These are phyloP conservation scores for Gymnothorax reevesii DNA, from an alignment of 2,797 vertebrate genomes.

Conservation along the genomic window DNA sequence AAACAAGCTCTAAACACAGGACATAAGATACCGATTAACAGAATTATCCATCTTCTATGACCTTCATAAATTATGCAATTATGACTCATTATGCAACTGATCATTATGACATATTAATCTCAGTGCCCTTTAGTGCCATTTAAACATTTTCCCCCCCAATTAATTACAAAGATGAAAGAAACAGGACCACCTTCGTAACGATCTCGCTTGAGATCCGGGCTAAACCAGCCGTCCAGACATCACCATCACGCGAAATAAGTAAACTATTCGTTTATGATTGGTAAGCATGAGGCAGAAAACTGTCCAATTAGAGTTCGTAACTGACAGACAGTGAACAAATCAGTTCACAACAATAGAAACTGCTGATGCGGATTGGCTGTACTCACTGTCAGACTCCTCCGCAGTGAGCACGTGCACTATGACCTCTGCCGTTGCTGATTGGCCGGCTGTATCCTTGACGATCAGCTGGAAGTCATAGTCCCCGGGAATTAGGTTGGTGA, in stretches of 20 bases:
- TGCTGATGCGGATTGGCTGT: neutral
- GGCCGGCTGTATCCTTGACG: conserved; percentile 67
- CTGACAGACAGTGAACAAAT: neutral
- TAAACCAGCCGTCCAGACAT: neutral
- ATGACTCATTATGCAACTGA: neutral
- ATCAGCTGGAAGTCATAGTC: conserved; percentile 78
- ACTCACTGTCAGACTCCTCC: conserved; percentile 75
- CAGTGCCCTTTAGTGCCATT: neutral
- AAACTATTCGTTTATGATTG: neutral
- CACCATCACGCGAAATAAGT: neutral
- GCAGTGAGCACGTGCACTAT: conserved; percentile 75
- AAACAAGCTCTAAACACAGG: neutral
- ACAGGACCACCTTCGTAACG: neutral
- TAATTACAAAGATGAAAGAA: neutral
- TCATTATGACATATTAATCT: neutral
- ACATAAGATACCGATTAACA: neutral
- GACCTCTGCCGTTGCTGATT: conserved; percentile 63
- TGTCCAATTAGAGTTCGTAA: neutral
- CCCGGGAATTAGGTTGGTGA: conserved; percentile 76
- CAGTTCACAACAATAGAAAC: no score
- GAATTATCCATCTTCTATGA: neutral
- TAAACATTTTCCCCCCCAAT: neutral
- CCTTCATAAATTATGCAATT: neutral
- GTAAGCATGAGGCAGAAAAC: neutral
- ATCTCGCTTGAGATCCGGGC: neutral